These are phyloP conservation scores for Tarsius wallacei DNA, from an alignment of 2,797 vertebrate genomes.

Conservation along the genomic window DNA sequence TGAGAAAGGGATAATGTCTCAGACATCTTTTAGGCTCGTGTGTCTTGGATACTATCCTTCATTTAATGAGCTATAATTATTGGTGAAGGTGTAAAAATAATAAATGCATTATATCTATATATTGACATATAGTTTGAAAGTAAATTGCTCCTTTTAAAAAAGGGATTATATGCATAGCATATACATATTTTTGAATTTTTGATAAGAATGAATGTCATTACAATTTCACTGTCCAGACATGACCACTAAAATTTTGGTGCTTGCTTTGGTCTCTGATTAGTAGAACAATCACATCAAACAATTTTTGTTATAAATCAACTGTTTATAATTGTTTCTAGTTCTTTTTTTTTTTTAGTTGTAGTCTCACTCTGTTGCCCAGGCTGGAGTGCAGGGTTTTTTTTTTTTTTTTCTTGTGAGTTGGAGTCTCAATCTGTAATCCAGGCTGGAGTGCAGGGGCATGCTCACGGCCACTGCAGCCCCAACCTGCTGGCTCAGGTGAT, in stretches of 20 bases:
- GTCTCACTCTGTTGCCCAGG: no score
- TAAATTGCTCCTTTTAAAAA: background rate
- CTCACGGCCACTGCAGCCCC: no score
- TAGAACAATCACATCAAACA: background rate
- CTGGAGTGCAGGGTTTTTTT: no score
- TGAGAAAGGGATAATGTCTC: constrained; percentile 17
- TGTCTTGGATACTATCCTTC: background rate
- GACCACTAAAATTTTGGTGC: background rate
- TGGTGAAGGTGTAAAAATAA: background rate
- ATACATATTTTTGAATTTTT: background rate
- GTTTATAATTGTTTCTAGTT: background rate
- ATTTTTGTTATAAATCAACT: background rate
- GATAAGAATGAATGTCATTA: background rate
- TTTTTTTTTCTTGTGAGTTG: no score
- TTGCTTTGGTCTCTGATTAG: background rate
- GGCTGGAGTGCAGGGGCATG: no score
- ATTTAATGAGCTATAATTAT: constrained; percentile 14
- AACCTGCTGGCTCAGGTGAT: no score
- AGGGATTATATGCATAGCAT: background rate
- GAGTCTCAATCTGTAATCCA: no score
- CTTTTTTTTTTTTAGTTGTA: background rate
- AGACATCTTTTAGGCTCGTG: background rate
- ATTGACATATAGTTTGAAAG: background rate
- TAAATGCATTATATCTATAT: background rate
- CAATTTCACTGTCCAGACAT: background rate